These are phyloP conservation scores for Tympanoctomys barrerae DNA, from an alignment of 2,797 vertebrate species.

Conservation along the genomic window DNA sequence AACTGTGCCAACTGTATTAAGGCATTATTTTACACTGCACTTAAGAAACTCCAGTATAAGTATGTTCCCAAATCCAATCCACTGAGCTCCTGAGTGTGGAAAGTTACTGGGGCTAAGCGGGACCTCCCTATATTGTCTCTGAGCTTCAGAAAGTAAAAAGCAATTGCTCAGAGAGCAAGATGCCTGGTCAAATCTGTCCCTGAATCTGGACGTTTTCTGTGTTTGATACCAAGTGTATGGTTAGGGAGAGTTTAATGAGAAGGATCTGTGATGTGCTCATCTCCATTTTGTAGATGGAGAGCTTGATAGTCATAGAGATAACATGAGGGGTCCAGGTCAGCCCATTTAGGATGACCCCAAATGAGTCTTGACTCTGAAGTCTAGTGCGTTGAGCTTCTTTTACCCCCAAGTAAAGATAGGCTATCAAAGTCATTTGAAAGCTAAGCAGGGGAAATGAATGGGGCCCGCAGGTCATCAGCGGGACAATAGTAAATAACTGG, in stretches of 20 bases:
- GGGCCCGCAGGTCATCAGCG: fast-evolving
- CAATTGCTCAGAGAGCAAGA: neutral
- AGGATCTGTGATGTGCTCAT: too few species aligned
- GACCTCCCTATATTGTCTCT: fast-evolving
- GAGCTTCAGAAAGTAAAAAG: neutral
- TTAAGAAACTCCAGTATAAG: neutral
- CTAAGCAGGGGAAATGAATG: neutral
- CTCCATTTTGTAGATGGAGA: neutral
- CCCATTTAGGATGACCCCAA: neutral
- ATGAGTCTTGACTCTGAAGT: neutral
- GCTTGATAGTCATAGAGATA: neutral
- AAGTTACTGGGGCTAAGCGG: neutral
- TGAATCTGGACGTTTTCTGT: neutral
- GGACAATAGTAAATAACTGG: neutral
- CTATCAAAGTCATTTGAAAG: neutral
- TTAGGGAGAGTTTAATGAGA: too few species aligned
- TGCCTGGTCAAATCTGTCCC: neutral
- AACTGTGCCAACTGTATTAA: neutral
- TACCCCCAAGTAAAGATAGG: too few species aligned
- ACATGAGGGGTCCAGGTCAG: neutral
- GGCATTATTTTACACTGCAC: neutral
- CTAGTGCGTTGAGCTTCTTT: neutral
- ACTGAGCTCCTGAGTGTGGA: neutral
- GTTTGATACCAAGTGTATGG: neutral
- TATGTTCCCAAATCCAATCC: neutral